phyloP scores from a whole-genome alignment of 30 jellyfish, hydroid and myxozoan species.

The Pseudorhiza aurosa region DNA sequence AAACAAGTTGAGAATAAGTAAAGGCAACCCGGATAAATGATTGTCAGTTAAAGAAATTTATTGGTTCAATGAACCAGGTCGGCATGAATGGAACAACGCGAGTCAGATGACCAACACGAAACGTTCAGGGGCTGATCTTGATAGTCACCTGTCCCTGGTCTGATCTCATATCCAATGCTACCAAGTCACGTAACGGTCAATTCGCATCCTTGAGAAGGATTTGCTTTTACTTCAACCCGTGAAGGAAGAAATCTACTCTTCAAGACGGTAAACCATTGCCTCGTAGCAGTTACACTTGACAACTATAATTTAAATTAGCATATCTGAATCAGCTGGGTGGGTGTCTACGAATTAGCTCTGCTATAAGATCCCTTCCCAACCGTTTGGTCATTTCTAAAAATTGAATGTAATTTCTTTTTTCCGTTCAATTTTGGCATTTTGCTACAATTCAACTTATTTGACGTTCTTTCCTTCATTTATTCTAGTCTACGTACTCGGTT shows the following conservation, averaged over 20 bases:
- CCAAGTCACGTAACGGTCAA: background rate
- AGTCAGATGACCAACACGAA: background rate
- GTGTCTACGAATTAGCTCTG: too few relatives aligned
- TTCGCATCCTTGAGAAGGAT: background rate
- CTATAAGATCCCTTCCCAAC: too few relatives aligned
- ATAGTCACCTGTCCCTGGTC: background rate
- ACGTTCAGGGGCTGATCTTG: background rate
- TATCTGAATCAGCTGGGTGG: too few relatives aligned
- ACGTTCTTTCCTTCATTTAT: too few relatives aligned
- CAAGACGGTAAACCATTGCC: background rate
- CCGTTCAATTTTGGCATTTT: too few relatives aligned
- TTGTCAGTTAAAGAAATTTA: slow-evolving; percentile 5
- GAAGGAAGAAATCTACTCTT: background rate
- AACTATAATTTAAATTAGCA: too few relatives aligned
- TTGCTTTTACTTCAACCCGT: background rate
- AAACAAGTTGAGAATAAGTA: background rate
- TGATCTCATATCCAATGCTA: background rate
- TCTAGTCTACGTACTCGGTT: too few relatives aligned
- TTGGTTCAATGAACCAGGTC: slow-evolving; percentile 21
- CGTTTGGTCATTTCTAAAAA: too few relatives aligned
- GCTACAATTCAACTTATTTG: too few relatives aligned
- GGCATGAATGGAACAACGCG: background rate
- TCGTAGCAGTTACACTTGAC: too few relatives aligned
- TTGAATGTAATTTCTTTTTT: too few relatives aligned
- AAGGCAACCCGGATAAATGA: background rate